Conservation (phyloP, 2,888 invertebrate species). For the Patella pellucida region DNA sequence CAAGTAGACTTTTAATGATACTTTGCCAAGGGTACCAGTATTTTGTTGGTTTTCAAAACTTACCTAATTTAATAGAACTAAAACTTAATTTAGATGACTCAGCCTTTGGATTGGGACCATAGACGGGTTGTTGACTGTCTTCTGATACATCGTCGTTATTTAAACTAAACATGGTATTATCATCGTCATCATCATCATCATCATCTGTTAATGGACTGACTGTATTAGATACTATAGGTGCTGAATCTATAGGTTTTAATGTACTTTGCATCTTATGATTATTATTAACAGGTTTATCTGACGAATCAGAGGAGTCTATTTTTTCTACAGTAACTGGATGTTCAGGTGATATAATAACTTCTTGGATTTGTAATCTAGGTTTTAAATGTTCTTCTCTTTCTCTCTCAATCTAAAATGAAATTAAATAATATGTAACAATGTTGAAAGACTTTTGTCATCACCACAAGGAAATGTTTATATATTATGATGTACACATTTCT, state of each 20-base stretch:
- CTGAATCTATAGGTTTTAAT: conserved; percentile 36
- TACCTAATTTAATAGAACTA: conserved; percentile 58
- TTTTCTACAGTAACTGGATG: conserved; percentile 39
- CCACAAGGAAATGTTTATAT: too few species aligned
- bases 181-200: conserved; percentile 21
- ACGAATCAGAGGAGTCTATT: conserved; percentile 36
- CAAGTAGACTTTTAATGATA: too few species aligned
- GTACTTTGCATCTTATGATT: conserved; percentile 53
- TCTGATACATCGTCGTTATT: conserved; percentile 33
- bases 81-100: conserved; percentile 56
- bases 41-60: background rate
- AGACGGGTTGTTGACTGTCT: conserved; percentile 48
- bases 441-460: too few species aligned
- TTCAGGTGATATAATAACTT: conserved; percentile 36
- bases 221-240: background rate
- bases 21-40: too few species aligned
- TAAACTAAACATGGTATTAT: conserved; percentile 14
- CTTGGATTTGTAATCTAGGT: conserved; percentile 83
- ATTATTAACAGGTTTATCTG: background rate
- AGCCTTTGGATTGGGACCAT: conserved; percentile 47
- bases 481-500: too few species aligned
- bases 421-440: too few species aligned
- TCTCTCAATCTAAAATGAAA: conserved; percentile 75
- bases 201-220: conserved; percentile 32
- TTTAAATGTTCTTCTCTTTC: conserved; percentile 87